Evolutionary conservation across 2,888 invertebrate genomes (phyloP), one percentile per base, ranked within the genome.

Genomic region (Meiosimyza platycephala): DNA sequence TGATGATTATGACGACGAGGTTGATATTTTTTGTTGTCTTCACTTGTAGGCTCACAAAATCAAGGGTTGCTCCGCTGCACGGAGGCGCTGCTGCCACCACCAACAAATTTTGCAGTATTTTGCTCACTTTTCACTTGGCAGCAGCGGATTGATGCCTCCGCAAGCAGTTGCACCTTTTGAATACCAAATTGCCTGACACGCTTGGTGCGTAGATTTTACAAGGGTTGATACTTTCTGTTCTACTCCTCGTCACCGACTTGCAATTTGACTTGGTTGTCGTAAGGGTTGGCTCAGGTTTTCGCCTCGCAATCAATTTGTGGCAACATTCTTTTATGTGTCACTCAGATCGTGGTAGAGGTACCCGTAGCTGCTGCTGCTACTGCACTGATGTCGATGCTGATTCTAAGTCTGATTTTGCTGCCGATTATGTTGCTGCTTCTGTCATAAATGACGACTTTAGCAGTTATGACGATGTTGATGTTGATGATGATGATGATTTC

Each of bases 241-340:
- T 18, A 11, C 63, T 16, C 18, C 22, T 12, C 22, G 13, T n/a
- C 15, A 63, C 28, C 15, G 13, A 54, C 33, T 52, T 40, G 66
- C 66, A 16, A 67, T 55, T 67, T 33, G 55, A 54, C 66, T 28
- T 54, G 66, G 47, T 47, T 67, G 66, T 67, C 66, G 54, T 16
- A 16, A 33, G 28, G 66, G 54, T 47, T 66, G 51, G 51, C 40
- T 40, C 40, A 40, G 40, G 40, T 40, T 40, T 40, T 40, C 40
- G 9, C 40, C 9, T 40, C 40, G 9, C 40, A 55, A 55, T 55
- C 55, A 55, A 55, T 55, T 55, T n/a, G 55, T 22, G 55, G 55
- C 55, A 55, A 22, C 55, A 40, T 6, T 55, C 55, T 55, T 22
- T 40, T 40, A 40, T 40, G 40, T 40, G 40, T 40, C 40, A 40